Evolutionary conservation across 2,888 invertebrate species (phyloP).

Genomic region (Brachyopa scutellaris): DNA sequence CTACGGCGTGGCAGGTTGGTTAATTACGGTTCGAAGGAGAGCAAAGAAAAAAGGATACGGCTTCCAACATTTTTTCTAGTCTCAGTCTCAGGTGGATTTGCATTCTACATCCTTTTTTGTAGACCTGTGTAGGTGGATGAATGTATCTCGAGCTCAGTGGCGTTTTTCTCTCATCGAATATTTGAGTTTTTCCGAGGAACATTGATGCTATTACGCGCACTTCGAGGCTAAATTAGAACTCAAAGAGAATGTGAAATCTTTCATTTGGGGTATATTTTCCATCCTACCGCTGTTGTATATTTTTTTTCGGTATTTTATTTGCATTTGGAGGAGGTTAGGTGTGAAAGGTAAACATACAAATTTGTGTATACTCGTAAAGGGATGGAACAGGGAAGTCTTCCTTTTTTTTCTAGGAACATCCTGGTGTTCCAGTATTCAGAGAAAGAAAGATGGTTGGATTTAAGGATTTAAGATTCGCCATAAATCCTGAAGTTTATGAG

Average conservation of each 20-base stretch:
- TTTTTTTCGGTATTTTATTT: slow-evolving; percentile 48
- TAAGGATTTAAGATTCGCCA: slow-evolving; percentile 46
- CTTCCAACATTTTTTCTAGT: background rate
- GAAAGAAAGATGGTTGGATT: slow-evolving; percentile 26
- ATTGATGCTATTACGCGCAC: slow-evolving; percentile 24
- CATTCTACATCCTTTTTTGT: slow-evolving; percentile 24
- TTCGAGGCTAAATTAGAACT: slow-evolving; percentile 45
- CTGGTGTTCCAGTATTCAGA: background rate
- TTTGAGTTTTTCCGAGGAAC: background rate
- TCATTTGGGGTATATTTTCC: slow-evolving; percentile 14
- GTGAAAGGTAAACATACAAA: slow-evolving; percentile 59
- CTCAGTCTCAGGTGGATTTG: slow-evolving; percentile 20
- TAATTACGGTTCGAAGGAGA: slow-evolving; percentile 27
- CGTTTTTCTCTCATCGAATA: slow-evolving; percentile 23
- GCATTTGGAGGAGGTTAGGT: slow-evolving; percentile 37
- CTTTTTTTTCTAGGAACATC: slow-evolving; percentile 14
- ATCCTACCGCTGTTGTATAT: background rate
- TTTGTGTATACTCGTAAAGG: slow-evolving; percentile 32
- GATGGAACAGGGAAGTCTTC: slow-evolving; percentile 5
- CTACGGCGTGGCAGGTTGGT: background rate
- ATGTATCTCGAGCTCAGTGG: background rate
- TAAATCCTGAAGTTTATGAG: slow-evolving; percentile 57
- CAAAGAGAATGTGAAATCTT: slow-evolving; percentile 65
- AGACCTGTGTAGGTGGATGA: slow-evolving; percentile 4
- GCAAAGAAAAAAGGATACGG: background rate